These are phyloP conservation scores for Cheilosia vernalis DNA, from an alignment of 2,888 invertebrate genomes.

Conservation along the genomic window DNA sequence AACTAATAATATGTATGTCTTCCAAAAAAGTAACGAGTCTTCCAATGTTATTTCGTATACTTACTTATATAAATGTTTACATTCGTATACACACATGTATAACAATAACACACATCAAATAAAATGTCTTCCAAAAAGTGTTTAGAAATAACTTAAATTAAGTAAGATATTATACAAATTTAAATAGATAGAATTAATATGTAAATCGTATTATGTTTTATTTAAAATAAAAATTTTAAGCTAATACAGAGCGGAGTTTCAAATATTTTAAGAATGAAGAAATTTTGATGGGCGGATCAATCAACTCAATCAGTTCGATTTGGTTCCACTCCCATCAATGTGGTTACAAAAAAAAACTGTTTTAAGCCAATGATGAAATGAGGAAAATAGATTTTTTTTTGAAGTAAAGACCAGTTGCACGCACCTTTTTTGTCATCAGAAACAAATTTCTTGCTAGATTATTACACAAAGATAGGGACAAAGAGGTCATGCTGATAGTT, in stretches of 20 bases:
- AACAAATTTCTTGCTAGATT: too few species aligned
- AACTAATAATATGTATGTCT: constrained; percentile 63
- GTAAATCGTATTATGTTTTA: constrained; percentile 68
- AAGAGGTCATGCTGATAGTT: too few species aligned
- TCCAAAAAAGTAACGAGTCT: constrained; percentile 75
- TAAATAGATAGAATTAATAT: constrained; percentile 67
- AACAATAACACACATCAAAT: constrained; percentile 70
- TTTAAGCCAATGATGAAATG: too few species aligned
- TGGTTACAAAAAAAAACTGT: too few species aligned
- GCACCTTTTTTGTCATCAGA: too few species aligned
- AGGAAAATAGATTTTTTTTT: too few species aligned
- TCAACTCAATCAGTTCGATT: too few species aligned
- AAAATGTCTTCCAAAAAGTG: constrained; percentile 78
- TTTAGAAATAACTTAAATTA: constrained; percentile 47
- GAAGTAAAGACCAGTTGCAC: too few species aligned
- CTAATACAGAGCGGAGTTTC: not conserved
- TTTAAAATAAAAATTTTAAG: constrained; percentile 76
- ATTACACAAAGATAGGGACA: too few species aligned
- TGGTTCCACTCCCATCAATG: too few species aligned
- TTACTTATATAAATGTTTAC: too few species aligned
- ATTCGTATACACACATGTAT: constrained; percentile 35
- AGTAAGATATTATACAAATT: constrained; percentile 55
- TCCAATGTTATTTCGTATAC: constrained; percentile 66
- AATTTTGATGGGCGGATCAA: not conserved
- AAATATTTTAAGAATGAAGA: not conserved